These are phyloP conservation scores for Paraescarpia echinospica DNA, from an alignment of 1,140 invertebrate genomes.

Conservation along the genomic window DNA sequence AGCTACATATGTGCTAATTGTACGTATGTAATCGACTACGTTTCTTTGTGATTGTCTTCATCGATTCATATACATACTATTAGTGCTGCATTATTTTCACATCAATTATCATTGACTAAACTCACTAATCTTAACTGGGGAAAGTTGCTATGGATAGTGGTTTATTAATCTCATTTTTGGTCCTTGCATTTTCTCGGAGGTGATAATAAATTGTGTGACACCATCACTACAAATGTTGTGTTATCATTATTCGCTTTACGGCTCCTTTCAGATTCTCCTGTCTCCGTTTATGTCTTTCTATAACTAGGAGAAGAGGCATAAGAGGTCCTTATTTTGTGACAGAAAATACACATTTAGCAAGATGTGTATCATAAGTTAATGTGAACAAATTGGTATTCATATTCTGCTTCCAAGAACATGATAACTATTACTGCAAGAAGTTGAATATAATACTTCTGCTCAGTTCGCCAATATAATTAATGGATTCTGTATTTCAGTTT, in stretches of 20 bases:
- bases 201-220: not conserved
- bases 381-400: too few species aligned
- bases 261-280: not conserved
- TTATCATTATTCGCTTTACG: not conserved
- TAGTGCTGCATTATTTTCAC: not conserved
- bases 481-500: too few species aligned
- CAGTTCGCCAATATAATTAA: too few species aligned
- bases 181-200: not conserved
- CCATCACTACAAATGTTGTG: not conserved
- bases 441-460: too few species aligned
- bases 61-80: not conserved
- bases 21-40: not conserved
- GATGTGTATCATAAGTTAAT: too few species aligned
- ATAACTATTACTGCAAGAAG: too few species aligned
- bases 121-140: not conserved
- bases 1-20: not conserved
- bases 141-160: not conserved
- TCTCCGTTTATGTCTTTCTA: not conserved
- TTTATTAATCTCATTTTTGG: not conserved
- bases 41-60: not conserved
- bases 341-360: too few species aligned
- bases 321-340: not conserved
- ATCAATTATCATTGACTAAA: slow-evolving; percentile 2
- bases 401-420: too few species aligned
- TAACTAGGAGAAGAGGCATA: not conserved